Conservation (phyloP, 2,113 vertebrate genomes). For the Lasiurus cinereus region DNA sequence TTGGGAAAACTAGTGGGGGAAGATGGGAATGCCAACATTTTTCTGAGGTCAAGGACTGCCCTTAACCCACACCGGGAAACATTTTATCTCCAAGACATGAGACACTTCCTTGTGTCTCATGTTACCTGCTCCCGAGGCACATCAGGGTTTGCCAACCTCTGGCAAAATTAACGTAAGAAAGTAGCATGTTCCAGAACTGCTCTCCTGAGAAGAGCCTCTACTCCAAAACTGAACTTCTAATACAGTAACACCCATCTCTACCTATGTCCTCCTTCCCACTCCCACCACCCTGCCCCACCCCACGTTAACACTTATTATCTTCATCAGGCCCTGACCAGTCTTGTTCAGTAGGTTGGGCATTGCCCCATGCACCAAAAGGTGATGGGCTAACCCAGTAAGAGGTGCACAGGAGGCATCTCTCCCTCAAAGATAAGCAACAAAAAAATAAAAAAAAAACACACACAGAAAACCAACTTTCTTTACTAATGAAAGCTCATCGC, state of each 20-base stretch:
- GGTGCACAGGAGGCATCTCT: neutral
- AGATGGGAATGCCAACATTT: neutral
- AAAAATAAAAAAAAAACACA: neutral
- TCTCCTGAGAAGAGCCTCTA: neutral
- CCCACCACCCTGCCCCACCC: neutral
- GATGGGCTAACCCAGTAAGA: neutral
- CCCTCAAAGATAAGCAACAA: neutral
- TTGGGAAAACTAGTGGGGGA: neutral
- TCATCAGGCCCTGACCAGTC: neutral
- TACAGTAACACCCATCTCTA: neutral
- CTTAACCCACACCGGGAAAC: neutral
- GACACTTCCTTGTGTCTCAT: neutral
- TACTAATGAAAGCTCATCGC: slow-evolving; percentile 22
- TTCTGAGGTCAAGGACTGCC: neutral
- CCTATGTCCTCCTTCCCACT: neutral
- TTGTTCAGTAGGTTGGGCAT: neutral
- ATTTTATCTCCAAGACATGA: neutral
- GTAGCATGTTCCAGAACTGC: neutral
- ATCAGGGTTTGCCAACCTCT: neutral
- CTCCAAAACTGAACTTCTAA: neutral
- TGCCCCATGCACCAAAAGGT: neutral
- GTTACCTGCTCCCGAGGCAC: neutral
- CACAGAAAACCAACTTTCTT: neutral
- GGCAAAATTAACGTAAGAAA: neutral
- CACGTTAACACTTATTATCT: neutral